Conservation (phyloP, 2,888 invertebrate species). For the Notodonta dromedarius region DNA sequence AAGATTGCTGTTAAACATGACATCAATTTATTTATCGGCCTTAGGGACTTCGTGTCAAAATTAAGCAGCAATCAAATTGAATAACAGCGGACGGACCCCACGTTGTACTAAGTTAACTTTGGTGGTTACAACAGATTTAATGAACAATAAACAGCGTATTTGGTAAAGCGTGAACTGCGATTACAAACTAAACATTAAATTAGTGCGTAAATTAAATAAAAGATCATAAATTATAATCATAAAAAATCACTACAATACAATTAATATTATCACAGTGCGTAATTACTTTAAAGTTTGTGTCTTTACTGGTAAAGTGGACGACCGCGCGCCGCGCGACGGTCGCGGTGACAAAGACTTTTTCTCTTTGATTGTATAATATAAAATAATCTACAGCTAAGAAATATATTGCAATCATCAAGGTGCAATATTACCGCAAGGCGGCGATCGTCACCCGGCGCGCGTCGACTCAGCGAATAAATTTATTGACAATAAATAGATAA, state of each 20-base stretch:
- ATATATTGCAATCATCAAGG: too few relatives aligned
- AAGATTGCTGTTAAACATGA: too few relatives aligned
- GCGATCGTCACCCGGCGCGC: not conserved
- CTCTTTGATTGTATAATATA: too few relatives aligned
- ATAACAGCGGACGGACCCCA: too few relatives aligned
- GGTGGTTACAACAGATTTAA: conserved; percentile 1
- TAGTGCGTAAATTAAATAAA: conserved; percentile 14
- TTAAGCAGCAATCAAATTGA: too few relatives aligned
- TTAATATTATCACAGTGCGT: conserved; percentile 54
- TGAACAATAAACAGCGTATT: conserved; percentile 9
- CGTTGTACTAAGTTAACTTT: not conserved
- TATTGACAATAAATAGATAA: too few relatives aligned
- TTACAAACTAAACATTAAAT: conserved; percentile 9
- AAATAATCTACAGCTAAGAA: too few relatives aligned
- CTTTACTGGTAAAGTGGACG: conserved; percentile 12
- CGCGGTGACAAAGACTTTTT: not conserved
- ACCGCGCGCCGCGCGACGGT: not conserved
- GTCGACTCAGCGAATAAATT: not conserved
- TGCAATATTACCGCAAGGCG: too few relatives aligned
- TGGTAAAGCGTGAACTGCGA: conserved; percentile 15
- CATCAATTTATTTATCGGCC: too few relatives aligned
- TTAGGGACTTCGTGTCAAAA: too few relatives aligned
- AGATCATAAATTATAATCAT: conserved; percentile 32
- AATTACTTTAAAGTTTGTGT: conserved; percentile 34
- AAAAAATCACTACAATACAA: conserved; percentile 35